Conservation (phyloP, 2,888 invertebrate genomes). For the Diogma glabrata region DNA sequence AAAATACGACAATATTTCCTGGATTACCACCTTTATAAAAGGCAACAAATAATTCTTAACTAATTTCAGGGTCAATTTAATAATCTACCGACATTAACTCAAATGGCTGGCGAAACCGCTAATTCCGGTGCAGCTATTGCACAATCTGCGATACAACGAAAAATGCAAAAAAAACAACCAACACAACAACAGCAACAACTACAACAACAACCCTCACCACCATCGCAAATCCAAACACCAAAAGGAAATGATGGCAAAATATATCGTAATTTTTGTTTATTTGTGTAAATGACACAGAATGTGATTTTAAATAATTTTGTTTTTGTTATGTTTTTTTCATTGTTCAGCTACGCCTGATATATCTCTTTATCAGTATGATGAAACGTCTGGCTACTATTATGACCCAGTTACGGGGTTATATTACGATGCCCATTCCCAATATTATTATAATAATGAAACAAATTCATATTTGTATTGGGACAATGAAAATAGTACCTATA, state of each 20-base stretch:
- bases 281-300: background rate
- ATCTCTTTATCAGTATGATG: slow-evolving; percentile 85
- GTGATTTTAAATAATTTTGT: too few species aligned
- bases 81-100: slow-evolving; percentile 26
- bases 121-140: slow-evolving; percentile 85
- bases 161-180: slow-evolving; percentile 27
- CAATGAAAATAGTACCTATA: slow-evolving; percentile 52
- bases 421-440: slow-evolving; percentile 91
- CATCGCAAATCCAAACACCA: slow-evolving; percentile 26
- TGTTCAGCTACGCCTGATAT: slow-evolving; percentile 65
- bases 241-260: slow-evolving; percentile 54
- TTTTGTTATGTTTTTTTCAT: slow-evolving; percentile 1
- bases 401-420: slow-evolving; percentile 88
- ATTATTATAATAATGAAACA: slow-evolving; percentile 88
- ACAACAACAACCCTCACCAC: slow-evolving; percentile 18
- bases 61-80: slow-evolving; percentile 23
- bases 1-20: too few species aligned
- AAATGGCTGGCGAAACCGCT: slow-evolving; percentile 37
- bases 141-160: slow-evolving; percentile 62
- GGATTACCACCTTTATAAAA: too few species aligned
- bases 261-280: slow-evolving; percentile 40
- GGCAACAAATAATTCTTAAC: too few species aligned
- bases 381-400: slow-evolving; percentile 91
- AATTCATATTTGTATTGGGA: slow-evolving; percentile 96
- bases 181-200: slow-evolving; percentile 33